Conservation (phyloP, 1,140 invertebrate genomes). For the Drosophila neocordata region DNA sequence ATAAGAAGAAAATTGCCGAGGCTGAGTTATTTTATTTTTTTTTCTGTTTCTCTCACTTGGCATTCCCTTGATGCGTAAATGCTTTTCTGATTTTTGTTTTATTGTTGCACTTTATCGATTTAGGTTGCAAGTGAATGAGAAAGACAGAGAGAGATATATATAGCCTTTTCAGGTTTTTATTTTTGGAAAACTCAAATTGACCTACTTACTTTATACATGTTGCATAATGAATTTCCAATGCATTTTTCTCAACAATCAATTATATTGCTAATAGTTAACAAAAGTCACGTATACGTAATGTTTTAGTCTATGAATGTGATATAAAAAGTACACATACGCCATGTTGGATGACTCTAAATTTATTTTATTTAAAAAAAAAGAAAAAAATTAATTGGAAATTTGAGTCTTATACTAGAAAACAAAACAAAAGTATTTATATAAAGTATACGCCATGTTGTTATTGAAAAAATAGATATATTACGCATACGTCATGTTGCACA, state of each 20-base stretch:
- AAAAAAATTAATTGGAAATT: too few relatives aligned
- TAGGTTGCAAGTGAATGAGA: constrained; percentile 1
- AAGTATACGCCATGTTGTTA: not conserved
- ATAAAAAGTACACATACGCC: not conserved
- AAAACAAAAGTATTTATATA: not conserved
- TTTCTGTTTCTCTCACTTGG: constrained; percentile 21
- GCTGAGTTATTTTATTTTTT: constrained; percentile 21
- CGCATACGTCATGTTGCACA: constrained; percentile 15
- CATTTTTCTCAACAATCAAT: not conserved
- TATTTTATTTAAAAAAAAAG: too few relatives aligned
- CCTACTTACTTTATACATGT: not conserved
- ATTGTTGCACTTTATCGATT: constrained; percentile 4
- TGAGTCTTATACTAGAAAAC: too few relatives aligned
- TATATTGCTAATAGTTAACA: not conserved
- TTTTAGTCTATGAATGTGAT: not conserved
- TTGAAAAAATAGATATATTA: not conserved
- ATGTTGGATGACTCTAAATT: not conserved
- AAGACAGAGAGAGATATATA: too few relatives aligned
- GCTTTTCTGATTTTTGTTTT: not conserved
- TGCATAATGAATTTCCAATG: too few relatives aligned
- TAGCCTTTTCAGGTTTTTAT: constrained; percentile 19
- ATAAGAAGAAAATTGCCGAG: constrained; percentile 33
- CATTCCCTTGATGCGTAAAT: constrained; percentile 33
- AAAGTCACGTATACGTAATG: not conserved
- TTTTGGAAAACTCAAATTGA: constrained; percentile 5